These are phyloP conservation scores for Saxidomus purpurata DNA, from an alignment of 1,140 invertebrate genomes.

Conservation along the genomic window DNA sequence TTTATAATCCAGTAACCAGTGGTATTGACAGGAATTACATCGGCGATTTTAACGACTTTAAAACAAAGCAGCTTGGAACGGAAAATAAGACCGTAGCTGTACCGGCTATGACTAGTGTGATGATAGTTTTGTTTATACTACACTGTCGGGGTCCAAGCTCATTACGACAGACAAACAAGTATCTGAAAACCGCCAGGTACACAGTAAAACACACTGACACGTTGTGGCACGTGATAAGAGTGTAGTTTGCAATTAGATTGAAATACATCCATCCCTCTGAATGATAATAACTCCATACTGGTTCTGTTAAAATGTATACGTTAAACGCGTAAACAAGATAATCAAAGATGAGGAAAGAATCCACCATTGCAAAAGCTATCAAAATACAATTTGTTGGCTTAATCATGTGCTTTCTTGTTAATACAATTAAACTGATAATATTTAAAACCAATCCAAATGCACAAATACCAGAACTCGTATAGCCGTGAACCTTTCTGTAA, in stretches of 20 bases:
- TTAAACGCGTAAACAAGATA: conserved; percentile 94
- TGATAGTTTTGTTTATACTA: conserved; percentile 90
- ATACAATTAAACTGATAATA: conserved; percentile 94
- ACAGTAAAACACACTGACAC: conserved; percentile 98
- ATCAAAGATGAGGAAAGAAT: conserved; percentile 95
- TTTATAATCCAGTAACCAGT: conserved; percentile 71
- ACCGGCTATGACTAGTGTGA: conserved; percentile 92
- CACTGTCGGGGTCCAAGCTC: conserved; percentile 91
- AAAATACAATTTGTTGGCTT: conserved; percentile 94
- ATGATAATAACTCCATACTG: conserved; percentile 65
- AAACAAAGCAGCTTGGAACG: conserved; percentile 90
- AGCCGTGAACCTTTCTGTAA: conserved; percentile 88
- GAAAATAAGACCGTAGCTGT: conserved; percentile 92
- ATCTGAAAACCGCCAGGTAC: conserved; percentile 96
- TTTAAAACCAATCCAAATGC: conserved; percentile 96
- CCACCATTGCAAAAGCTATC: conserved; percentile 93
- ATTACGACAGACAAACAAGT: conserved; percentile 93
- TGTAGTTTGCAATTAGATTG: conserved; percentile 87
- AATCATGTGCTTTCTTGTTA: conserved; percentile 94
- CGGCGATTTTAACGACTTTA: conserved; percentile 64
- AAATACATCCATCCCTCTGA: conserved; percentile 81
- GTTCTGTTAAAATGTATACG: conserved; percentile 78
- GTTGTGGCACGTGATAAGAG: conserved; percentile 94
- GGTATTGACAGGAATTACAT: not conserved
- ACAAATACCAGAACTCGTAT: conserved; percentile 92